A percentile compares a stretch with the other conserved stretches of the same genome.
phyloP scores from a whole-genome alignment of 2,113 vertebrate species.

The Petrocephalus microphthalmus region DNA sequence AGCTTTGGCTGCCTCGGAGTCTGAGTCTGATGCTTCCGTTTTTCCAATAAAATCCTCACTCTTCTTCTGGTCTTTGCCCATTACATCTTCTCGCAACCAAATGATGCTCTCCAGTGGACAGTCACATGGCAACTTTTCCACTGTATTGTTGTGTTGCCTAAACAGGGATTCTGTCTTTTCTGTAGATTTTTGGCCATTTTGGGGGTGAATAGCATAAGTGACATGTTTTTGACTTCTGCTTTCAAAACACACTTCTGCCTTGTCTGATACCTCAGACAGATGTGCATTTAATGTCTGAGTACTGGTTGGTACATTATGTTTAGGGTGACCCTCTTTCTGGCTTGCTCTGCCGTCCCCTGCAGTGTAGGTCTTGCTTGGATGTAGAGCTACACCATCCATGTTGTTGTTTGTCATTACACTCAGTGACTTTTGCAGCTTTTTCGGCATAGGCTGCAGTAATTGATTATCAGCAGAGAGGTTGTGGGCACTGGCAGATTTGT shows the following conservation, averaged over 20 bases:
- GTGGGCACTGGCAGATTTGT: conserved; percentile 83
- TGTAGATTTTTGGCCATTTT: conserved; percentile 28
- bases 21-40: conserved; percentile 26
- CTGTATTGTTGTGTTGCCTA: conserved; percentile 43
- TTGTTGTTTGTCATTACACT: conserved; percentile 48
- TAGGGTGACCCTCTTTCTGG: conserved; percentile 32
- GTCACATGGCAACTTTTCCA: conserved; percentile 47
- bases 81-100: conserved; percentile 17
- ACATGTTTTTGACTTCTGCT: conserved; percentile 63
- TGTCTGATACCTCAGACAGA: conserved; percentile 50
- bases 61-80: conserved; percentile 17
- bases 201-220: conserved; percentile 61
- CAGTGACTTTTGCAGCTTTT: conserved; percentile 69
- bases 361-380: conserved; percentile 49
- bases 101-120: conserved; percentile 29
- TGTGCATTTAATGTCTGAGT: conserved; percentile 50
- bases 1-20: conserved; percentile 39
- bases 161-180: conserved; percentile 26
- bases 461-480: conserved; percentile 68
- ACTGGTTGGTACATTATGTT: conserved; percentile 46
- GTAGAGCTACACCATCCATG: conserved; percentile 50
- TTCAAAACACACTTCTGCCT: conserved; percentile 38
- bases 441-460: conserved; percentile 54
- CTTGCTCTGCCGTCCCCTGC: conserved; percentile 39
- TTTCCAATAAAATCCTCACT: neutral